Evolutionary conservation across 2,888 invertebrate genomes (phyloP).

Genomic region (Amphiduros pacificus): DNA sequence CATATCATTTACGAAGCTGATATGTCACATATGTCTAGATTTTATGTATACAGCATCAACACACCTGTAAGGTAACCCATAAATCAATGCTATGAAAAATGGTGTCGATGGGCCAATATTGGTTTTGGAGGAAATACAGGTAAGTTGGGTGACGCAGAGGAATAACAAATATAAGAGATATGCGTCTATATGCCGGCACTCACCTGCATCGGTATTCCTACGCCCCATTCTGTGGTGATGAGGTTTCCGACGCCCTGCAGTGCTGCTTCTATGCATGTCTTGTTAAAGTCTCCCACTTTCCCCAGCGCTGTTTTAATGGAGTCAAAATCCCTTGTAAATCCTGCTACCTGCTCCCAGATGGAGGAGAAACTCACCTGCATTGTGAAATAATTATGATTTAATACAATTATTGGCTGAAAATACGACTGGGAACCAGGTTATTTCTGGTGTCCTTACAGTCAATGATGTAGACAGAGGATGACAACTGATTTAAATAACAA

Average conservation of each 20-base stretch:
- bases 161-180: neutral
- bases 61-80: no score
- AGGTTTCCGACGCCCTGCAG: constrained; percentile 78
- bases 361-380: constrained; percentile 60
- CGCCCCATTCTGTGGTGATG: constrained; percentile 85
- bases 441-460: no score
- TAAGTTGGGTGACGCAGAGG: neutral
- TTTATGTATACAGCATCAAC: no score
- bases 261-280: constrained; percentile 80
- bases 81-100: no score
- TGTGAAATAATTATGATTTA: neutral
- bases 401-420: no score
- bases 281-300: constrained; percentile 81
- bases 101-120: no score
- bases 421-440: no score
- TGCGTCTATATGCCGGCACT: neutral
- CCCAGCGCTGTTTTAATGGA: constrained; percentile 75
- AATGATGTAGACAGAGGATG: no score
- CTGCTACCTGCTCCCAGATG: constrained; percentile 65
- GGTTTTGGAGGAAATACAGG: no score
- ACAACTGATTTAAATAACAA: no score
- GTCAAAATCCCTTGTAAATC: constrained; percentile 88
- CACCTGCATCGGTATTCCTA: constrained; percentile 79
- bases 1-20: no score
- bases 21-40: no score